These are phyloP conservation scores for Gambelia wislizenii DNA, from an alignment of 2,797 vertebrate genomes.

Conservation along the genomic window DNA sequence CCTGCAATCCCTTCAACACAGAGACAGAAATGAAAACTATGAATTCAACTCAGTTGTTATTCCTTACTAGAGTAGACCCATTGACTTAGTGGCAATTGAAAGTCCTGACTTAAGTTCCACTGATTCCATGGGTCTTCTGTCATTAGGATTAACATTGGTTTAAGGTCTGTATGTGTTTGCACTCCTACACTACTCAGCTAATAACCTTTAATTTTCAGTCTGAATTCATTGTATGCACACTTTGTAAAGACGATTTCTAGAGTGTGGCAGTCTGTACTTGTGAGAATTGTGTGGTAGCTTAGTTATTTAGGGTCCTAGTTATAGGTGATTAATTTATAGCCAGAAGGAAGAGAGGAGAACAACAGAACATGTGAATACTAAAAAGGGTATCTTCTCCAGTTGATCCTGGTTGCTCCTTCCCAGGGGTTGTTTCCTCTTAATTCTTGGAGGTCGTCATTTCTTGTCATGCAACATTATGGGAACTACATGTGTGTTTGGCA, in stretches of 20 bases:
- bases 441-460: too few species aligned
- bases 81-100: too few species aligned
- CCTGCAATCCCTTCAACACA: not conserved
- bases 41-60: not conserved
- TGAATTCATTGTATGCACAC: not conserved
- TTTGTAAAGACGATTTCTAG: not conserved
- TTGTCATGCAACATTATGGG: not conserved
- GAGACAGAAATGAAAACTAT: not conserved
- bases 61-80: too few species aligned
- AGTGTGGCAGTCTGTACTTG: not conserved
- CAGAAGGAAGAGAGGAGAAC: not conserved
- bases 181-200: not conserved
- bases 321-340: not conserved
- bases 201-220: not conserved
- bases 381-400: not conserved
- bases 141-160: too few species aligned
- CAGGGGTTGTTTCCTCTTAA: not conserved
- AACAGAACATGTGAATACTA: not conserved
- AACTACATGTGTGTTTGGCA: not conserved
- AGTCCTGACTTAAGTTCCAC: too few species aligned
- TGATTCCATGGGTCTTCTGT: too few species aligned
- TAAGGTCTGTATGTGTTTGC: not conserved
- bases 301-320: not conserved
- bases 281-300: not conserved
- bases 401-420: not conserved